Evolutionary conservation across 2,888 invertebrate species (phyloP).

Genomic region (Spodoptera littoralis): DNA sequence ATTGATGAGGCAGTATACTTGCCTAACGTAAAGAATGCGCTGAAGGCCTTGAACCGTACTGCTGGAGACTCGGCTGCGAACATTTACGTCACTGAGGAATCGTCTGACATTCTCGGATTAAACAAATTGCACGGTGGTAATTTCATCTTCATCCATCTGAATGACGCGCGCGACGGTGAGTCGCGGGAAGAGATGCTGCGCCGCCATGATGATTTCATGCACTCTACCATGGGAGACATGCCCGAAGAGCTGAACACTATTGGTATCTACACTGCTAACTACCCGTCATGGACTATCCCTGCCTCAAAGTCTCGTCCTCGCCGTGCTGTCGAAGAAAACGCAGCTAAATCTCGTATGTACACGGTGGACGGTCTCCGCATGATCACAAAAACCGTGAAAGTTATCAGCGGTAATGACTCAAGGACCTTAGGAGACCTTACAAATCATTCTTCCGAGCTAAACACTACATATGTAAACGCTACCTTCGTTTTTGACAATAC

Average conservation of each 20-base stretch:
- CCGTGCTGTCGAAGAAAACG: constrained; percentile 62
- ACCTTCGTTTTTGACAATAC: constrained; percentile 65
- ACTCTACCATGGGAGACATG: constrained; percentile 84
- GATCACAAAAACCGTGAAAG: constrained; percentile 56
- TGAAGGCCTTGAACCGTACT: constrained; percentile 86
- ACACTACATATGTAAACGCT: constrained; percentile 57
- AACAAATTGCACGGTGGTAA: constrained; percentile 75
- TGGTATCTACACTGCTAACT: constrained; percentile 88
- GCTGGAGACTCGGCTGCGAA: constrained; percentile 77
- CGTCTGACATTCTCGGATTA: constrained; percentile 68
- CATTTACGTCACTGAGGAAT: constrained; percentile 76
- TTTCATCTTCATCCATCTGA: constrained; percentile 87
- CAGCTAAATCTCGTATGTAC: constrained; percentile 3
- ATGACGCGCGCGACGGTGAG: constrained; percentile 89
- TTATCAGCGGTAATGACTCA: constrained; percentile 34
- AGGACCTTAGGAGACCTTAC: constrained; percentile 6
- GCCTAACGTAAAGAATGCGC: constrained; percentile 90
- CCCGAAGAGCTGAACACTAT: constrained; percentile 81
- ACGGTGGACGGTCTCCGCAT: constrained; percentile 65
- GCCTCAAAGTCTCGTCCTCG: constrained; percentile 69
- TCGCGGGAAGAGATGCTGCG: constrained; percentile 86
- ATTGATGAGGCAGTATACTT: constrained; percentile 84
- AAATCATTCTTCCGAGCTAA: constrained; percentile 34
- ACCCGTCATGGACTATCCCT: constrained; percentile 84
- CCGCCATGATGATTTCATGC: constrained; percentile 90